Conservation (phyloP, 1,140 invertebrate genomes). For the Orchesella cincta region DNA sequence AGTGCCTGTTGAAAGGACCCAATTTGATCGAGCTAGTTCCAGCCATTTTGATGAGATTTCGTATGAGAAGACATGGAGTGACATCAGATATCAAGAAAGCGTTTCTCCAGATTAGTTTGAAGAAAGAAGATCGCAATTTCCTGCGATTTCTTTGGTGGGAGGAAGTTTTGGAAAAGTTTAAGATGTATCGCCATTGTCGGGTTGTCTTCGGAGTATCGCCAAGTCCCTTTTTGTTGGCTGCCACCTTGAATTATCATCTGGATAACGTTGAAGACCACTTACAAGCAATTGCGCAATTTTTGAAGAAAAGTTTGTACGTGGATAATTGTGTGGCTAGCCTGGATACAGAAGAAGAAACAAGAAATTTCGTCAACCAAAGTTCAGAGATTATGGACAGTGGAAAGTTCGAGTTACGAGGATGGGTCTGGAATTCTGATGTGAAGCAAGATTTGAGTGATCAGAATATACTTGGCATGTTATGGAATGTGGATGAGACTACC, state of each 20-base stretch:
- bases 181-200: slow-evolving; percentile 19
- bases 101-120: slow-evolving; percentile 12
- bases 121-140: neutral
- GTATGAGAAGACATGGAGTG: neutral
- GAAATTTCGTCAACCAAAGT: neutral
- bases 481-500: neutral
- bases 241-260: slow-evolving; percentile 19
- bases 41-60: neutral
- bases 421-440: neutral
- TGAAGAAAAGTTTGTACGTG: neutral
- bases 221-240: slow-evolving; percentile 35
- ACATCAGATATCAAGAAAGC: slow-evolving; percentile 35
- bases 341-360: neutral
- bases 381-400: too few species aligned
- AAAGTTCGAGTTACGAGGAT: neutral
- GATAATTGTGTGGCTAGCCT: neutral
- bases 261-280: neutral
- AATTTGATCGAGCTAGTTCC: slow-evolving; percentile 37
- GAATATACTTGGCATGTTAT: neutral
- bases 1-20: slow-evolving; percentile 47
- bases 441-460: neutral
- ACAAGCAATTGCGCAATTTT: too few species aligned
- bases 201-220: slow-evolving; percentile 32
- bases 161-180: too few species aligned
- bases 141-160: slow-evolving; percentile 38